phyloP scores from a whole-genome alignment of 2,888 invertebrate species.

The Acanthosepion lycidas region DNA sequence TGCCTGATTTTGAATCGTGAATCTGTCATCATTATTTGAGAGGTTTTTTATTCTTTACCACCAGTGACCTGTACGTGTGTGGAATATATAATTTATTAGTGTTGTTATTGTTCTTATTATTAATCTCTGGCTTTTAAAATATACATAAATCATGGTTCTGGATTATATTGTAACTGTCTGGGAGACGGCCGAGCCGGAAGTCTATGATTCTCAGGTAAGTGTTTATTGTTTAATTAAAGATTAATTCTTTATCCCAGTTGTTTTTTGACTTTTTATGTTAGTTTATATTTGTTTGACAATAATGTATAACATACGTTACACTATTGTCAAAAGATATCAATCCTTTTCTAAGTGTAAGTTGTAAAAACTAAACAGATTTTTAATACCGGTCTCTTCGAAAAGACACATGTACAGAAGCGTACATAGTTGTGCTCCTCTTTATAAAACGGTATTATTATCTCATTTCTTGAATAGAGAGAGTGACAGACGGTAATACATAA shows the following conservation, averaged over 20 bases:
- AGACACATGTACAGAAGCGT: background rate
- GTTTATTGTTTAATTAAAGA: no score
- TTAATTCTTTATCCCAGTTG: no score
- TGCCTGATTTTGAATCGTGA: background rate
- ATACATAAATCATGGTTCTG: conserved; percentile 58
- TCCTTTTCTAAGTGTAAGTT: background rate
- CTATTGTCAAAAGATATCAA: background rate
- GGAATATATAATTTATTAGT: conserved; percentile 44
- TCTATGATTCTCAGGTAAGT: conserved; percentile 60
- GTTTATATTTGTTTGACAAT: no score
- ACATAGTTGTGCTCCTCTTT: background rate
- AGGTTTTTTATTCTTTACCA: background rate
- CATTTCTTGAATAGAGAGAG: background rate
- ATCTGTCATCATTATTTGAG: background rate
- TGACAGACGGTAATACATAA: background rate
- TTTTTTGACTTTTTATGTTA: no score
- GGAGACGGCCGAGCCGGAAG: conserved; percentile 63
- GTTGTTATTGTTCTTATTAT: conserved; percentile 45
- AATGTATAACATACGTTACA: background rate
- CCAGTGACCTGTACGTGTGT: background rate
- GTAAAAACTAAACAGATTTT: background rate
- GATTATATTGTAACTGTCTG: conserved; percentile 65
- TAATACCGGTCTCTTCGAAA: background rate
- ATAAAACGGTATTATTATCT: background rate
- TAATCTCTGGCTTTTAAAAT: conserved; percentile 8